These are phyloP conservation scores for Myanophis thanlyinensis DNA, from an alignment of 2,113 vertebrate species.

Conservation along the genomic window DNA sequence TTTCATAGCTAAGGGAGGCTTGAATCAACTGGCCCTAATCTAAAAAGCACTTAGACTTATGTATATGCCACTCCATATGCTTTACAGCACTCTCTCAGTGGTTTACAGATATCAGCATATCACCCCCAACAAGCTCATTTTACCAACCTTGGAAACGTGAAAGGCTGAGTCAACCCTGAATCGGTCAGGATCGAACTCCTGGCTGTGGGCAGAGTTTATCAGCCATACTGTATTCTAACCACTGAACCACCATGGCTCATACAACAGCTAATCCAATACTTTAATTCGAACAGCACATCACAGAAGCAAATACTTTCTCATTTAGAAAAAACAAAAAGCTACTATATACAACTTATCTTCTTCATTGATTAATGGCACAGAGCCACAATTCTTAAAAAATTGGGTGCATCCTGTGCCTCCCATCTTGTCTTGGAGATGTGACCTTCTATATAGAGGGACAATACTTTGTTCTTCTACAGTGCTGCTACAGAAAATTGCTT, in stretches of 20 bases:
- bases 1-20: not conserved
- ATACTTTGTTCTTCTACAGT: not conserved
- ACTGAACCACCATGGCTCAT: not conserved
- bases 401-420: not conserved
- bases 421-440: not conserved
- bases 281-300: not conserved
- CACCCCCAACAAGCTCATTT: not conserved
- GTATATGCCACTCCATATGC: too few species aligned
- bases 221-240: not conserved
- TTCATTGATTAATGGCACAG: not conserved
- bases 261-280: not conserved
- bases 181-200: not conserved
- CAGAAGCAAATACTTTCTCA: not conserved
- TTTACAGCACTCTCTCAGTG: not conserved
- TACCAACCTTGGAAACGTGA: not conserved
- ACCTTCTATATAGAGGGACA: not conserved
- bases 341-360: not conserved
- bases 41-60: not conserved
- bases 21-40: not conserved
- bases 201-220: not conserved
- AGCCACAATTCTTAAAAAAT: not conserved
- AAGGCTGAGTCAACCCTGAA: not conserved
- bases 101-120: not conserved
- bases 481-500: slow-evolving; percentile 26
- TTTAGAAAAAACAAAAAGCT: not conserved